A percentile compares a stretch with the other conserved stretches of the same genome.
phyloP scores from a whole-genome alignment of 2,113 vertebrate species.

The Hydropotes inermis region DNA sequence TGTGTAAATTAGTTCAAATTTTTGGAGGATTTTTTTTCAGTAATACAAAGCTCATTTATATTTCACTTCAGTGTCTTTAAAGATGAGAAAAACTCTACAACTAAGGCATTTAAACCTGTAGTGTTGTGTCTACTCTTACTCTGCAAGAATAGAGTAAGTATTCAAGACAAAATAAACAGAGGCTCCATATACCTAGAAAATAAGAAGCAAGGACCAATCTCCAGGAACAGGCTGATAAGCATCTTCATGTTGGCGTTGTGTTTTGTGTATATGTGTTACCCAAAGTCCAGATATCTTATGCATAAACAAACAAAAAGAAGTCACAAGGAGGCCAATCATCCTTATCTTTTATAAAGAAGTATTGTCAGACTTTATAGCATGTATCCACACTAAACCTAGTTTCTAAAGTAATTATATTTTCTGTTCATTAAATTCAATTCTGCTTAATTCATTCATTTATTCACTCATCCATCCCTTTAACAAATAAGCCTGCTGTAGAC shows the following conservation, averaged over 20 bases:
- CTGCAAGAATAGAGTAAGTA: not conserved
- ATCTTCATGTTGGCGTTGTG: not conserved
- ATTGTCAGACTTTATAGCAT: not conserved
- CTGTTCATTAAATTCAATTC: slow-evolving; percentile 1
- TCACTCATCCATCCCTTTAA: not conserved
- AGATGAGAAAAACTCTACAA: not conserved
- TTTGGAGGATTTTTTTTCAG: not conserved
- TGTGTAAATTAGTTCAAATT: not conserved
- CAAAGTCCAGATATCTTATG: not conserved
- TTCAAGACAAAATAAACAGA: not conserved
- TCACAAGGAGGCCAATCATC: not conserved
- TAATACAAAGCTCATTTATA: not conserved
- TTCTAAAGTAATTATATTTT: not conserved
- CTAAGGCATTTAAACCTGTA: not conserved
- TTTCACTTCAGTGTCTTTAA: not conserved
- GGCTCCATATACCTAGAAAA: not conserved
- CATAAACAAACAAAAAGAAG: not conserved
- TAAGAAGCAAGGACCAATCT: not conserved
- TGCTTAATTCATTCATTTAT: not conserved
- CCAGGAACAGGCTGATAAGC: no score
- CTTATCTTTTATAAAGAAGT: not conserved
- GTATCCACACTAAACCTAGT: not conserved
- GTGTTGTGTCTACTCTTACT: not conserved
- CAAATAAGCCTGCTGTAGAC: not conserved
- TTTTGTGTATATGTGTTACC: not conserved